phyloP scores from a whole-genome alignment of 1,140 invertebrate species.

The Drosophila persimilis region DNA sequence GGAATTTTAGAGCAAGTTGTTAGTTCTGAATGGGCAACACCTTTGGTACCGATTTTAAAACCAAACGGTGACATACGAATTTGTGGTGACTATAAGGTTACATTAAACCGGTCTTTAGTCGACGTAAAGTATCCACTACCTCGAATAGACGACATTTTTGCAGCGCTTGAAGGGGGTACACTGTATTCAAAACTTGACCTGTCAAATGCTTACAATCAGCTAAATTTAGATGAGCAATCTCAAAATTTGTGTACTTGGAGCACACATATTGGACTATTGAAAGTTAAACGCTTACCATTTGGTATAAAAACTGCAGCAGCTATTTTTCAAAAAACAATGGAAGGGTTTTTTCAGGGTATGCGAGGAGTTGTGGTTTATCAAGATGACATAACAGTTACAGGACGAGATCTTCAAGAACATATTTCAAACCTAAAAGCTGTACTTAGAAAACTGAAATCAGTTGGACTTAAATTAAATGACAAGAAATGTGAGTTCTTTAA shows the following conservation, averaged over 20 bases:
- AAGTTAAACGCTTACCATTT: conserved; percentile 29
- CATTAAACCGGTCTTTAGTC: conserved; percentile 76
- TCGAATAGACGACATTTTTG: conserved; percentile 24
- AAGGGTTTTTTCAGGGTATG: no score
- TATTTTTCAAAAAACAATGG: no score
- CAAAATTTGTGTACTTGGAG: conserved; percentile 41
- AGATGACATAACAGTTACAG: background rate
- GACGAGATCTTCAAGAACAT: conserved; percentile 5
- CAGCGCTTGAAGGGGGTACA: conserved; percentile 39
- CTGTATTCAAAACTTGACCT: conserved; percentile 76
- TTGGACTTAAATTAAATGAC: background rate
- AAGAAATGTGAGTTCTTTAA: conserved; percentile 9
- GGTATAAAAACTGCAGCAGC: no score
- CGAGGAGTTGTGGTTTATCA: no score
- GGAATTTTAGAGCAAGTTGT: conserved; percentile 38
- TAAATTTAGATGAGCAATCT: conserved; percentile 62
- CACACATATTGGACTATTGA: conserved; percentile 53
- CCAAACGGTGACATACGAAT: conserved; percentile 82
- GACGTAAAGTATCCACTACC: conserved; percentile 24
- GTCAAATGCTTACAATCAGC: conserved; percentile 77
- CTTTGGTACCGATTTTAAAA: conserved; percentile 77
- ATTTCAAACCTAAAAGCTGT: background rate
- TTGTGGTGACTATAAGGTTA: conserved; percentile 83
- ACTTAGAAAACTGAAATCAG: background rate
- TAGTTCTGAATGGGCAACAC: conserved; percentile 78